Evolutionary conservation across 2,888 invertebrate species (phyloP).

Genomic region (Phorcus lineatus): DNA sequence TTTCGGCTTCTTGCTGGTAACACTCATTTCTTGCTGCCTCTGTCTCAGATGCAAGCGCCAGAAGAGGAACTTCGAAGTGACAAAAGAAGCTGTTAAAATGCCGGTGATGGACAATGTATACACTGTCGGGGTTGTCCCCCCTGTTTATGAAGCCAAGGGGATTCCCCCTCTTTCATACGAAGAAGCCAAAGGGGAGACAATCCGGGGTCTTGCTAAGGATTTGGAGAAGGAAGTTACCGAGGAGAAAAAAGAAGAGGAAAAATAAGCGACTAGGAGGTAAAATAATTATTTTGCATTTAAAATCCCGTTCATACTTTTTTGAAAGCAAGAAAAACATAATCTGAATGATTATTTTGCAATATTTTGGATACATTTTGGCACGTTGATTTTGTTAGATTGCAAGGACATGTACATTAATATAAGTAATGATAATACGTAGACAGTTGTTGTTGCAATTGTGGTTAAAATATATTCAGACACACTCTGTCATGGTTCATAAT

Average conservation of each 20-base stretch:
- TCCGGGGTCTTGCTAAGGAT: constrained; percentile 31
- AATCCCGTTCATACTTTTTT: too few species aligned
- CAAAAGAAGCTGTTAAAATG: constrained; percentile 30
- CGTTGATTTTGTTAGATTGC: too few species aligned
- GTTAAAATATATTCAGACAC: too few species aligned
- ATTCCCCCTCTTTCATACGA: constrained; percentile 61
- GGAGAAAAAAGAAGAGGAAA: neutral
- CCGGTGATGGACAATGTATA: constrained; percentile 30
- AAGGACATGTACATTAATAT: too few species aligned
- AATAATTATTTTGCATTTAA: too few species aligned
- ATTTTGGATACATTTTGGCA: too few species aligned
- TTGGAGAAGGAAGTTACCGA: neutral
- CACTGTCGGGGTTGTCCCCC: constrained; percentile 24
- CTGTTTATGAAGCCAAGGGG: constrained; percentile 40
- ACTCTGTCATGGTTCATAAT: too few species aligned
- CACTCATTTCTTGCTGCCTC: constrained; percentile 25
- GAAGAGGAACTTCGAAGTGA: constrained; percentile 24
- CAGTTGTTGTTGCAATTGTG: too few species aligned
- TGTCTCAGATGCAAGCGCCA: constrained; percentile 29
- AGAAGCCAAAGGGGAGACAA: constrained; percentile 58
- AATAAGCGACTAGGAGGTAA: neutral
- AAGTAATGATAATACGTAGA: too few species aligned
- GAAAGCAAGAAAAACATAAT: too few species aligned
- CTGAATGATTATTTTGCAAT: too few species aligned
- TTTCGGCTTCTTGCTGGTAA: constrained; percentile 24